Evolutionary conservation across 2,888 invertebrate species (phyloP).

Genomic region (Sarcophaga carnaria): DNA sequence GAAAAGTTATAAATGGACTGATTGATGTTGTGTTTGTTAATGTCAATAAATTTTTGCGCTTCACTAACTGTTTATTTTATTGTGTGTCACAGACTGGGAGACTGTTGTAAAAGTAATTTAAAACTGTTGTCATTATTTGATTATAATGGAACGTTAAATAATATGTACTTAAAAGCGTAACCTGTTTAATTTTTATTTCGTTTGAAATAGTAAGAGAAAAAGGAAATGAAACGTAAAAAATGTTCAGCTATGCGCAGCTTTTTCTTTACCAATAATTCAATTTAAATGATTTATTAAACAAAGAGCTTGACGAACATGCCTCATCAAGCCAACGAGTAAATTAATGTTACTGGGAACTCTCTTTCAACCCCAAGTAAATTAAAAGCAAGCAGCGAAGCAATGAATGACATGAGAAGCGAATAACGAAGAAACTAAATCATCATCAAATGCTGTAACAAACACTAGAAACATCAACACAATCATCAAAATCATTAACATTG

Average conservation of each 20-base stretch:
- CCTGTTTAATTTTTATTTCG: neutral
- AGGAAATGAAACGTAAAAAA: neutral
- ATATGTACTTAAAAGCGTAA: neutral
- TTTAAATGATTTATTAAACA: slow-evolving; percentile 53
- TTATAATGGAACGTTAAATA: neutral
- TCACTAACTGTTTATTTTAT: slow-evolving; percentile 6
- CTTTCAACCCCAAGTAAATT: too few species aligned
- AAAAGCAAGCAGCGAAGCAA: neutral
- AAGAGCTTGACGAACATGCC: slow-evolving; percentile 31
- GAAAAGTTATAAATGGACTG: slow-evolving; percentile 34
- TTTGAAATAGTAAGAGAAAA: neutral
- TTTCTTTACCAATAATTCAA: slow-evolving; percentile 54
- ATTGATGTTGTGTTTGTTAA: slow-evolving; percentile 20
- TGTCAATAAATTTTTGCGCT: neutral
- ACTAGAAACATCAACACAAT: slow-evolving; percentile 2
- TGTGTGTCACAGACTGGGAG: neutral
- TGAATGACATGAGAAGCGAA: slow-evolving; percentile 5
- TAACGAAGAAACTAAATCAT: slow-evolving; percentile 7
- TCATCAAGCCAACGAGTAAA: slow-evolving; percentile 37
- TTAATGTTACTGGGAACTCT: neutral
- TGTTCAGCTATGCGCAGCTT: slow-evolving; percentile 8
- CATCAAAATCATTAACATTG: slow-evolving; percentile 33
- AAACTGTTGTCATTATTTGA: neutral
- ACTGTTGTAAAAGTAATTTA: neutral
- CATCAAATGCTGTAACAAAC: neutral